These are phyloP conservation scores for Trilocha varians DNA, from an alignment of 2,888 invertebrate genomes.

Conservation along the genomic window DNA sequence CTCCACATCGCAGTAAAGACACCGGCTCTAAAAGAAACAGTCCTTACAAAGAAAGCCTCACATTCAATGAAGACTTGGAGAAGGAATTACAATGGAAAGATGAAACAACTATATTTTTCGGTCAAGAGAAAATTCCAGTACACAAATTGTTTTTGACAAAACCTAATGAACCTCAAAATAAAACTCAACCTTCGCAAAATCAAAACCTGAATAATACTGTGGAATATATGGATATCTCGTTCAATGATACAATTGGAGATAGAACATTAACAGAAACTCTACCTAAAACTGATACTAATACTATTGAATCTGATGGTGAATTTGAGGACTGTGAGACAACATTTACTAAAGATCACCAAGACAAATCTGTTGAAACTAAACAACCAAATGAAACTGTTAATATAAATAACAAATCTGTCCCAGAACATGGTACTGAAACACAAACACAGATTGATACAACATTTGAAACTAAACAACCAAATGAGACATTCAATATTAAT, in stretches of 20 bases:
- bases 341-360: slow-evolving; percentile 37
- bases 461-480: no score
- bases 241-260: slow-evolving; percentile 36
- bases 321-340: slow-evolving; percentile 64
- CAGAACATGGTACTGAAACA: no score
- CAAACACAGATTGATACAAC: no score
- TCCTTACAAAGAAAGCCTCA: slow-evolving; percentile 51
- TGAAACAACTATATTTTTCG: slow-evolving; percentile 53
- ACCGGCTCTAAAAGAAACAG: slow-evolving; percentile 40
- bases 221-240: slow-evolving; percentile 57
- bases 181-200: slow-evolving; percentile 7
- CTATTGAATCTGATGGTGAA: slow-evolving; percentile 50
- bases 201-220: slow-evolving; percentile 31
- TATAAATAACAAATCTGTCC: no score
- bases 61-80: slow-evolving; percentile 58
- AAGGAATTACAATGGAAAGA: slow-evolving; percentile 60
- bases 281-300: slow-evolving; percentile 15
- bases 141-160: slow-evolving; percentile 44
- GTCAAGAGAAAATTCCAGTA: slow-evolving; percentile 53
- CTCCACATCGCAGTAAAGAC: slow-evolving; percentile 31
- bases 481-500: no score
- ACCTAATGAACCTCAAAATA: slow-evolving; percentile 12
- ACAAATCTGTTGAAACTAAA: slow-evolving; percentile 12
- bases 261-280: slow-evolving; percentile 26
- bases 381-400: no score